Conservation (phyloP, 2,888 invertebrate species). For the Protonemura montana region DNA sequence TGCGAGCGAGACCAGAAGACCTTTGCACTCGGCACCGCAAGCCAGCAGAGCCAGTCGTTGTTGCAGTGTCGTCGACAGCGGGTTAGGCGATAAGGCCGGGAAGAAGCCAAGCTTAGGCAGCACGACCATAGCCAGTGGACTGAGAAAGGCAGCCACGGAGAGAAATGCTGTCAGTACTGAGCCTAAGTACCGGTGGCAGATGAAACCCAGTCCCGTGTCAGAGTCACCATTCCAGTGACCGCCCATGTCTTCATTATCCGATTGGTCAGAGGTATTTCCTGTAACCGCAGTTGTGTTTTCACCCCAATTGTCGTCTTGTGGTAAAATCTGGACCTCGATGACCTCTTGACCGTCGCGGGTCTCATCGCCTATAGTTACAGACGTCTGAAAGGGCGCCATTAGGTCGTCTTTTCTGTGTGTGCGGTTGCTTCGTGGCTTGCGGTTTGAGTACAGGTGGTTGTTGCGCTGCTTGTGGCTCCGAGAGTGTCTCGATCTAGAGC, state of each 20-base stretch:
- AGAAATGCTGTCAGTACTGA: constrained; percentile 81
- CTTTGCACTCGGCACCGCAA: constrained; percentile 94
- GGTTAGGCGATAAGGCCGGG: constrained; percentile 72
- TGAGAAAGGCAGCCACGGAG: constrained; percentile 84
- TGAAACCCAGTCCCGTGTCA: constrained; percentile 75
- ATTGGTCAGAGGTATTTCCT: constrained; percentile 95
- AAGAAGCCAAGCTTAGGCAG: constrained; percentile 90
- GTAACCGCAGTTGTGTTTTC: constrained; percentile 97
- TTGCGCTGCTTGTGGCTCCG: constrained; percentile 57
- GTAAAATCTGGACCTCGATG: constrained; percentile 94
- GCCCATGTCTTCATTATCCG: constrained; percentile 88
- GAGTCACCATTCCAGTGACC: constrained; percentile 78
- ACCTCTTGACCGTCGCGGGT: constrained; percentile 86
- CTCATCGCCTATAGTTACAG: constrained; percentile 81
- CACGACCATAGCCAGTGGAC: constrained; percentile 94
- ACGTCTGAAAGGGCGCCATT: constrained; percentile 89
- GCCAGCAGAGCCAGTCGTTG: constrained; percentile 77
- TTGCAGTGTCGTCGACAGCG: constrained; percentile 69
- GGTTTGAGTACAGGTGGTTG: constrained; percentile 71
- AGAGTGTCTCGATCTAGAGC: constrained; percentile 69
- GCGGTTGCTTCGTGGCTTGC: constrained; percentile 73
- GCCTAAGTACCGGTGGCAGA: constrained; percentile 85
- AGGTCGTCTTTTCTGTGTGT: constrained; percentile 68
- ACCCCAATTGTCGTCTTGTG: constrained; percentile 97
- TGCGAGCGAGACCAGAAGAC: constrained; percentile 86